Conservation (phyloP, 1,140 invertebrate species). For the Sitophilus oryzae region DNA sequence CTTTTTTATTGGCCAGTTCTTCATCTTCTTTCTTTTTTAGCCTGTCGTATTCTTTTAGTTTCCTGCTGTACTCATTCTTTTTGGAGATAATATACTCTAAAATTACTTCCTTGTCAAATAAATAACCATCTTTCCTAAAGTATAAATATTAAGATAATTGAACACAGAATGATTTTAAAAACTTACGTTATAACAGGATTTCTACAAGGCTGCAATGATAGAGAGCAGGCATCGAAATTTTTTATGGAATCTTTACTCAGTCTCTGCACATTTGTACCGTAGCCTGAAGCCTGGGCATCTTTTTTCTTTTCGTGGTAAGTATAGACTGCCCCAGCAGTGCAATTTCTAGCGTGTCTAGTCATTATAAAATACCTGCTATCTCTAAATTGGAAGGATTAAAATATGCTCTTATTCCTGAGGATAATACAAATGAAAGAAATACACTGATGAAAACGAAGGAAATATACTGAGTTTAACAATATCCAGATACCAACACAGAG, state of each 20-base stretch:
- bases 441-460: too few species aligned
- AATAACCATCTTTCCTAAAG: slow-evolving; percentile 82
- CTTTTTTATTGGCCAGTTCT: slow-evolving; percentile 56
- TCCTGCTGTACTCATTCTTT: slow-evolving; percentile 85
- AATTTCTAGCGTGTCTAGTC: slow-evolving; percentile 95
- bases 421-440: too few species aligned
- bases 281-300: slow-evolving; percentile 88
- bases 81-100: slow-evolving; percentile 93
- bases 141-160: neutral
- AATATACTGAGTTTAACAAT: too few species aligned
- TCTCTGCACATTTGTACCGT: slow-evolving; percentile 75
- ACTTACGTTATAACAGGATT: slow-evolving; percentile 80
- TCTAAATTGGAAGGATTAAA: too few species aligned
- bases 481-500: too few species aligned
- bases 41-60: slow-evolving; percentile 91
- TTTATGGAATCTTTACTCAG: slow-evolving; percentile 96
- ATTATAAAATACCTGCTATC: too few species aligned
- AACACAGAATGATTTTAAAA: slow-evolving; percentile 3
- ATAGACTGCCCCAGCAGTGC: slow-evolving; percentile 96
- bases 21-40: slow-evolving; percentile 70
- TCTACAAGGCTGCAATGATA: slow-evolving; percentile 92
- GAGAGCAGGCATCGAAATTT: slow-evolving; percentile 96
- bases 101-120: slow-evolving; percentile 97
- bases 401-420: too few species aligned
- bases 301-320: slow-evolving; percentile 98